These are phyloP conservation scores for Ovibos moschatus DNA, from an alignment of 2,113 vertebrate genomes.

Conservation along the genomic window DNA sequence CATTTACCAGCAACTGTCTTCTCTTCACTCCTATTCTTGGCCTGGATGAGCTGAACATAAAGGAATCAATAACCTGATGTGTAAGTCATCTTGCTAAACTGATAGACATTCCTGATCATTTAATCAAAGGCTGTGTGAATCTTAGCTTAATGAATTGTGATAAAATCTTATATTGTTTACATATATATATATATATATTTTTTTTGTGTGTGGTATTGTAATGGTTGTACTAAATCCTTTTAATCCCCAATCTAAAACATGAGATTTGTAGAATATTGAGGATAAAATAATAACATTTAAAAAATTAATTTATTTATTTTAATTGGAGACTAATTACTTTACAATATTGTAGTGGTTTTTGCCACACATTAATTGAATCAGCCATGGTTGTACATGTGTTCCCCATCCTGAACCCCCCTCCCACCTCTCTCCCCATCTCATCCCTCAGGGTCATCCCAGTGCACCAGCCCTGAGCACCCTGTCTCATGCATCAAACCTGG, in stretches of 20 bases:
- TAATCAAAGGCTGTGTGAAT: slow-evolving; percentile 14
- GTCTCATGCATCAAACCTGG: not conserved
- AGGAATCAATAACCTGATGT: not conserved
- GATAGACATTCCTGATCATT: not conserved
- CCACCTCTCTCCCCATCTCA: not conserved
- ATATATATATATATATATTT: not conserved
- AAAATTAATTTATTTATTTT: not conserved
- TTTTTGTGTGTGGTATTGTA: not conserved
- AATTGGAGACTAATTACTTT: not conserved
- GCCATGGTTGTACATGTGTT: not conserved
- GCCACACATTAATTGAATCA: not conserved
- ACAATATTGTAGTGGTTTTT: not conserved
- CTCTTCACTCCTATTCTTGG: not conserved
- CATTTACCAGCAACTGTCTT: not conserved
- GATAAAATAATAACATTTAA: not conserved
- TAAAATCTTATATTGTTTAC: not conserved
- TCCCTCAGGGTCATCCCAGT: not conserved
- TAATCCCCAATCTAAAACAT: not conserved
- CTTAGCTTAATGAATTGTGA: not conserved
- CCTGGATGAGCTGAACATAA: not conserved
- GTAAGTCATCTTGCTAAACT: not conserved
- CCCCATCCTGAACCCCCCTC: not conserved
- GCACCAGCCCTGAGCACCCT: not conserved
- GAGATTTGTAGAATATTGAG: not conserved
- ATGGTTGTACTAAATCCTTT: not conserved